phyloP scores from a whole-genome alignment of 2,797 vertebrate species.

The Pangasius krempfi region DNA sequence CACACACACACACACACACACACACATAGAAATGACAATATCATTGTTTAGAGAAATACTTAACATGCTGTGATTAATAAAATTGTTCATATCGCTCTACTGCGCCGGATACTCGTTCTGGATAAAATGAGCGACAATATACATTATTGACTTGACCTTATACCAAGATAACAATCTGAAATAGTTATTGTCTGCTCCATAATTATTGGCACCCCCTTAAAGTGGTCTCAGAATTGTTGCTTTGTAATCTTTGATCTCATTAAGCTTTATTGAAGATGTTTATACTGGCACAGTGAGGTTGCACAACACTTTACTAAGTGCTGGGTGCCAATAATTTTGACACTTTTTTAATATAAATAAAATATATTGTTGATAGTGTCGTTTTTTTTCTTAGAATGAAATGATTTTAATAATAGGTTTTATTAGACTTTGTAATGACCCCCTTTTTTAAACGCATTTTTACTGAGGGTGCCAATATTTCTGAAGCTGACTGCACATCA shows the following conservation, averaged over 20 bases:
- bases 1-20: conserved; percentile 5
- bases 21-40: background rate
- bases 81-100: background rate
- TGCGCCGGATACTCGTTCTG: background rate
- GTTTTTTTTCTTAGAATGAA: background rate
- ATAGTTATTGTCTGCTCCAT: background rate
- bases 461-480: background rate
- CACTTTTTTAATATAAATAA: background rate
- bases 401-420: background rate
- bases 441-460: background rate
- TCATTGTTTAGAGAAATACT: background rate
- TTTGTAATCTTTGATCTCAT: background rate
- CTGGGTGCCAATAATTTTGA: background rate
- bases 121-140: background rate
- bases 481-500: background rate
- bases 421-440: background rate
- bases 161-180: background rate
- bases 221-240: background rate
- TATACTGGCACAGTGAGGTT: background rate
- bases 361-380: too few relatives aligned
- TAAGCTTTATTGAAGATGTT: background rate
- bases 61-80: background rate
- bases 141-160: background rate
- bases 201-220: background rate
- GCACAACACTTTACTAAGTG: background rate